Base-by-base conservation (phyloP, 2,113 vertebrate species). In the Equus quagga region DNA sequence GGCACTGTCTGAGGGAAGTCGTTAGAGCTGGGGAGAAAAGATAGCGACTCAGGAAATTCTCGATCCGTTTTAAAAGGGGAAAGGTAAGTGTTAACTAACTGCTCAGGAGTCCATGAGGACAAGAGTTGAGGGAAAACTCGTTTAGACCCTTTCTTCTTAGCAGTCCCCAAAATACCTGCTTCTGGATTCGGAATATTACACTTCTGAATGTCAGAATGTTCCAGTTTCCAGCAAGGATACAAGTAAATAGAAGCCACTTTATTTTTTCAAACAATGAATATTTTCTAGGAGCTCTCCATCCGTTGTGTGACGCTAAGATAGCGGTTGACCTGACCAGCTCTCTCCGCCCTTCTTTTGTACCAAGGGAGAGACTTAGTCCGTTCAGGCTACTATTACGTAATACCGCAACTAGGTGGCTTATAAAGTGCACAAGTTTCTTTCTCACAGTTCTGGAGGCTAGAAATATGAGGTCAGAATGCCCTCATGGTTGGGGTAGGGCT, bases 1-100 rank as follows among this genome's bases (percentile, higher is more conserved):
- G 58, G 23, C 58, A 58, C 24, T 28, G 2, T 62, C 33, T 82
- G 26, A 65, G 9, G 36, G 5, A 91, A 62, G 73, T 91, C 17
- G 4, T 85, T 19, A 80, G 78, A 60, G 51, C 86, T 89, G 69
- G 24, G 62, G 8, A 54, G 56, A 88, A 23, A 64, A 72, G 65
- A 88, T 96, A 95, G 23, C 49, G 62, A 76, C 58, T 86, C 19
- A 60, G 90, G 84, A 94, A 94, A 83, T 70, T 81, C 56, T 85
- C 7, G 1, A 46, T 14, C 12, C 8, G 0, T 90, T 91, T 93
- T 54, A 62, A 90, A 87, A 46, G 26, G 13, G 14, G 5, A 70
- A 89, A n/a, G 76, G n/a, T 60, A 75, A 90, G 65, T 14, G 18
- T 19, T 70, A 91, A 6, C 15, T 33, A 31, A 6, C 15, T 33